phyloP scores from a whole-genome alignment of 2,888 invertebrate genomes.

The Apotomis capreana region DNA sequence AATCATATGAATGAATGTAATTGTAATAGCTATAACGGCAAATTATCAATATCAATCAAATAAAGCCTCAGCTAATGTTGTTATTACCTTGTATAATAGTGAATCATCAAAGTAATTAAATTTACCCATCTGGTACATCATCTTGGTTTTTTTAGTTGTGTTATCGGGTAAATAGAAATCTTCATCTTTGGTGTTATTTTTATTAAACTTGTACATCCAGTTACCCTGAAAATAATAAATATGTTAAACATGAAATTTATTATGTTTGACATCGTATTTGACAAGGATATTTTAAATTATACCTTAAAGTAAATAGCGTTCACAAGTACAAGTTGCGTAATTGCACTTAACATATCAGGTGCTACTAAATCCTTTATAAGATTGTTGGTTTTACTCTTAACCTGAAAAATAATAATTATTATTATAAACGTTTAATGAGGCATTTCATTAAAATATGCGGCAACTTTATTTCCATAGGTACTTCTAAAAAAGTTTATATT shows the following conservation, averaged over 20 bases:
- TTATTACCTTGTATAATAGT: slow-evolving; percentile 29
- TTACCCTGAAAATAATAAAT: slow-evolving; percentile 25
- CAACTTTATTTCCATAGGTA: too few relatives aligned
- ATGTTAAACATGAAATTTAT: neutral
- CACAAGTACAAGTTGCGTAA: slow-evolving; percentile 55
- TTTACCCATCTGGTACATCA: slow-evolving; percentile 32
- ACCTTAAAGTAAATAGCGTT: slow-evolving; percentile 60
- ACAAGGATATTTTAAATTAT: neutral
- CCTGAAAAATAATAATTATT: slow-evolving; percentile 47
- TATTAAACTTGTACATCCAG: slow-evolving; percentile 33
- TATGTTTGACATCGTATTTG: too few relatives aligned
- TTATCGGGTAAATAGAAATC: slow-evolving; percentile 23
- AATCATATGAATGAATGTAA: too few relatives aligned
- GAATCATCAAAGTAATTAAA: slow-evolving; percentile 32
- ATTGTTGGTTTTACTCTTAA: slow-evolving; percentile 52
- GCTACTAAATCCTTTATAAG: slow-evolving; percentile 55
- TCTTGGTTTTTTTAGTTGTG: slow-evolving; percentile 17
- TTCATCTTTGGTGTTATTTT: slow-evolving; percentile 18
- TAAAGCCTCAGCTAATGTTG: too few relatives aligned
- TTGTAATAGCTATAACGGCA: too few relatives aligned
- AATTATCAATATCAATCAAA: too few relatives aligned
- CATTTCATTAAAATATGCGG: too few relatives aligned
- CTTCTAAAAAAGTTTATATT: too few relatives aligned
- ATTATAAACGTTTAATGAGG: too few relatives aligned
- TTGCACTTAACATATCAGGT: slow-evolving; percentile 45